Evolutionary conservation across 35 echinoderm and acorn worm species (phyloP).

Genomic region (Amphiura filiformis): DNA sequence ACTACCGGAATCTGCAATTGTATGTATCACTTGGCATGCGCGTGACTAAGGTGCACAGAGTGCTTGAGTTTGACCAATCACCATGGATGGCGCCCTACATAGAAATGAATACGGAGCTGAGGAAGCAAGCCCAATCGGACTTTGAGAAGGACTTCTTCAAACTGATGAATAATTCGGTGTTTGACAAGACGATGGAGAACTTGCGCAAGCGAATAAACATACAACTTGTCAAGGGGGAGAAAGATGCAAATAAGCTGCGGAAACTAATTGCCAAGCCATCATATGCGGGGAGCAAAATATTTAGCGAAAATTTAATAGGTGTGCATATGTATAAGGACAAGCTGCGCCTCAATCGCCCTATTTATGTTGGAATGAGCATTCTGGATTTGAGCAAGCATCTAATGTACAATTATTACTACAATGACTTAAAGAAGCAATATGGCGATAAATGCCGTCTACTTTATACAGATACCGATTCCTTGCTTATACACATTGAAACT

Average conservation of each 20-base stretch:
- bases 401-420: conserved; percentile 19
- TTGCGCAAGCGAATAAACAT: not conserved
- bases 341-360: conserved; percentile 11
- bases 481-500: conserved; percentile 21
- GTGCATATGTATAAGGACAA: not conserved
- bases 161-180: conserved; percentile 32
- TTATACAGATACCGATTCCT: conserved; percentile 22
- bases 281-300: not conserved
- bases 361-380: not conserved
- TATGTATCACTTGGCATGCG: not conserved
- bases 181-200: conserved; percentile 16
- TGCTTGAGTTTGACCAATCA: not conserved
- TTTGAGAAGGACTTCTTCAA: conserved; percentile 30
- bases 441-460: not conserved
- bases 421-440: not conserved
- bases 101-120: not conserved
- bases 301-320: not conserved
- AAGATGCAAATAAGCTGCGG: not conserved
- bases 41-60: not conserved
- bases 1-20: conserved; percentile 16
- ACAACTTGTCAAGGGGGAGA: not conserved
- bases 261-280: not conserved
- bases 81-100: conserved; percentile 6
- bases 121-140: not conserved
- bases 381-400: not conserved